phyloP scores from a whole-genome alignment of 2,888 invertebrate species.

The Epiblema foenella region DNA sequence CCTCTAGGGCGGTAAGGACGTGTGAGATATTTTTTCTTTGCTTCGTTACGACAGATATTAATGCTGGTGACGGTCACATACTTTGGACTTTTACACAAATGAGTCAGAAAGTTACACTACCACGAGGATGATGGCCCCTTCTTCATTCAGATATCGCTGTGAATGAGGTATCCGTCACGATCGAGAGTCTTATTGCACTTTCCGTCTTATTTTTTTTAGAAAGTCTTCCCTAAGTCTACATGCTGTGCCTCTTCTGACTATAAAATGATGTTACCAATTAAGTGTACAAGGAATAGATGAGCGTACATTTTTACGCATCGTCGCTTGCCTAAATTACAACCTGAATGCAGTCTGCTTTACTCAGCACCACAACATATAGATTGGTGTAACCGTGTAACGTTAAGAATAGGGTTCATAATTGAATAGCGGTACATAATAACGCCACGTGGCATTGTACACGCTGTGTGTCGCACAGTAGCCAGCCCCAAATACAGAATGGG shows the following conservation, averaged over 20 bases:
- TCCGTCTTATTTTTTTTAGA: background rate
- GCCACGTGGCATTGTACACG: constrained; percentile 49
- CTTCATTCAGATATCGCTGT: too few relatives aligned
- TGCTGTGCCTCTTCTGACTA: background rate
- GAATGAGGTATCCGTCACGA: too few relatives aligned
- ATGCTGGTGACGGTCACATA: too few relatives aligned
- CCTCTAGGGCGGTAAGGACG: too few relatives aligned
- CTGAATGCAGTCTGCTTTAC: constrained; percentile 48
- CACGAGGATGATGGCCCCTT: too few relatives aligned
- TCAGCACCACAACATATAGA: background rate
- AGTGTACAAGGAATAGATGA: constrained; percentile 47
- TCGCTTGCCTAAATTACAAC: constrained; percentile 74
- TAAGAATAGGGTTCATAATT: constrained; percentile 9
- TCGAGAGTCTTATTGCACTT: too few relatives aligned
- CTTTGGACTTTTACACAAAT: too few relatives aligned
- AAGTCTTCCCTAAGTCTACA: background rate
- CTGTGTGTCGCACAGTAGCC: too few relatives aligned
- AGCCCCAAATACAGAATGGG: constrained; percentile 54
- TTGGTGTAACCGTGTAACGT: background rate
- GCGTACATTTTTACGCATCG: constrained; percentile 76
- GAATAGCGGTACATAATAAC: background rate
- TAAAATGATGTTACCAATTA: constrained; percentile 16
- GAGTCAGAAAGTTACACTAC: too few relatives aligned
- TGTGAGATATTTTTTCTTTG: too few relatives aligned
- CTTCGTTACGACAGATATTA: too few relatives aligned